Conservation (phyloP, 2,113 vertebrate species). For the Chaetura pelagica region DNA sequence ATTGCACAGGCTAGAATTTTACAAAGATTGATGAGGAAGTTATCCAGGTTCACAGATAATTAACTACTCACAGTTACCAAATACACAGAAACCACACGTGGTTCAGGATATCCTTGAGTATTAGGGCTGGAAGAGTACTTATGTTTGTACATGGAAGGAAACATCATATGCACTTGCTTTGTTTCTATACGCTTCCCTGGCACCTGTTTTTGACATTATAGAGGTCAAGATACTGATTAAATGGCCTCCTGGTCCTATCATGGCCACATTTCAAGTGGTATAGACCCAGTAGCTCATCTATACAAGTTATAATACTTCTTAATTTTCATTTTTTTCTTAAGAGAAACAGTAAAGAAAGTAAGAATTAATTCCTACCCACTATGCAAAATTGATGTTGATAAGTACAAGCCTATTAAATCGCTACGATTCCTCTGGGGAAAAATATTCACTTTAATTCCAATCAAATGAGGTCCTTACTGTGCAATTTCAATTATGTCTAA, state of each 20-base stretch:
- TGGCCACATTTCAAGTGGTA: accelerated
- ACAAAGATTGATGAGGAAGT: not conserved
- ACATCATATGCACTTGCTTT: not conserved
- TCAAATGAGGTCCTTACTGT: not conserved
- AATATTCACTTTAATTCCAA: not conserved
- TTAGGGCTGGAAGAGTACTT: not conserved
- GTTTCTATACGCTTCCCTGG: not conserved
- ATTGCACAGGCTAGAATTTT: not conserved
- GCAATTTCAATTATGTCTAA: not conserved
- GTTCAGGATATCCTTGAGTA: not conserved
- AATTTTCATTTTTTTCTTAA: not conserved
- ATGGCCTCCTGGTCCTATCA: not conserved
- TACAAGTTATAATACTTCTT: not conserved
- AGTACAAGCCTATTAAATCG: not conserved
- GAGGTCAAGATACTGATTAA: not conserved
- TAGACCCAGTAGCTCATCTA: not conserved
- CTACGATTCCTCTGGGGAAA: not conserved
- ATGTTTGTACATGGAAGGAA: not conserved
- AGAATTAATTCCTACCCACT: not conserved
- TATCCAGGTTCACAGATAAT: not conserved
- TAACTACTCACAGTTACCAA: not conserved
- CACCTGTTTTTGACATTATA: not conserved
- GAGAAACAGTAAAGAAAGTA: not conserved
- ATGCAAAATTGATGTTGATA: not conserved
- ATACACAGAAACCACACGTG: not conserved